These are phyloP conservation scores for Cryptotis parvus DNA, from an alignment of 2,113 vertebrate genomes.

Conservation along the genomic window DNA sequence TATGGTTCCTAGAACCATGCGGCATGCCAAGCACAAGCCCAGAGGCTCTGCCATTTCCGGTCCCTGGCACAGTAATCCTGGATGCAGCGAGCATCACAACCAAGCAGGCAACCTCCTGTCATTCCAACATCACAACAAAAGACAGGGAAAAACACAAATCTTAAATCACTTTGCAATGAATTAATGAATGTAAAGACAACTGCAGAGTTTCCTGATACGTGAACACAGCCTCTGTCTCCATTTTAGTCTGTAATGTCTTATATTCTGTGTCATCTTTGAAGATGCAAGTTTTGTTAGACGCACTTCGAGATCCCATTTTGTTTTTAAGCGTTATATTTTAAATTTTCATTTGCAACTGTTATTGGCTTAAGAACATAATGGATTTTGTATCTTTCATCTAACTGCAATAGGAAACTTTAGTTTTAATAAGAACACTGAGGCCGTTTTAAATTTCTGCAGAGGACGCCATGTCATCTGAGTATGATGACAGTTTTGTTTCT, in stretches of 20 bases:
- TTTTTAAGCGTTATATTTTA: neutral
- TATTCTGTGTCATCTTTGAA: neutral
- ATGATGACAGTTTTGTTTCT: neutral
- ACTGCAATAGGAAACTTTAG: neutral
- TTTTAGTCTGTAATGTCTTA: neutral
- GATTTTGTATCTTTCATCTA: neutral
- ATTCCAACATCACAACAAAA: too few species aligned
- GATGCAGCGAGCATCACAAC: too few species aligned
- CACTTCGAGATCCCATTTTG: neutral
- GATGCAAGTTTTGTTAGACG: neutral
- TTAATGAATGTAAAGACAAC: neutral
- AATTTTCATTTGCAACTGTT: slow-evolving; percentile 10
- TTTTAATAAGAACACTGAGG: neutral
- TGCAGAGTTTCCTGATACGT: neutral
- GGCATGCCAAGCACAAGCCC: too few species aligned
- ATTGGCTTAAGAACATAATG: neutral
- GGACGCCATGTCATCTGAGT: neutral
- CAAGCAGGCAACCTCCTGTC: too few species aligned
- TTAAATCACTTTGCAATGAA: neutral
- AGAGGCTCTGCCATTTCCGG: too few species aligned
- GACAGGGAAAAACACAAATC: neutral
- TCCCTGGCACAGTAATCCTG: too few species aligned
- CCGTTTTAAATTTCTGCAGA: neutral
- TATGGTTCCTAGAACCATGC: too few species aligned
- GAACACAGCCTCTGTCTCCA: neutral